phyloP scores from a whole-genome alignment of 1,140 invertebrate genomes.

The Drosophila pallidifrons region DNA sequence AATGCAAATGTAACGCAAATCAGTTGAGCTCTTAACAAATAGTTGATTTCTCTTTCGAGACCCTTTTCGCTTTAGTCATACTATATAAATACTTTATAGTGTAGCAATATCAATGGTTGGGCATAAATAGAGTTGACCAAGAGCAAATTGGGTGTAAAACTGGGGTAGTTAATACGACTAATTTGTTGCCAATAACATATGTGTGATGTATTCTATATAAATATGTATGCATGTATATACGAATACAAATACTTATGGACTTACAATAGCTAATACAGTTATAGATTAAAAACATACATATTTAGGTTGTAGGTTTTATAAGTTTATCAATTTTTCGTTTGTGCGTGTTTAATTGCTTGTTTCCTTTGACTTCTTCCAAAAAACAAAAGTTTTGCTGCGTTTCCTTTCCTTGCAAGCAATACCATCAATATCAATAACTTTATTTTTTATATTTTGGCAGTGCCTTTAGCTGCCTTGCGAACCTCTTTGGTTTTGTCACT shows the following conservation, averaged over 20 bases:
- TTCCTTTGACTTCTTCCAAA: conserved; percentile 9
- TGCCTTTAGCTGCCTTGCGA: conserved; percentile 46
- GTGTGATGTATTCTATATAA: conserved; percentile 28
- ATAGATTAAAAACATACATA: conserved; percentile 70
- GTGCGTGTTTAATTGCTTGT: conserved; percentile 59
- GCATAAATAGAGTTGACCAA: conserved; percentile 55
- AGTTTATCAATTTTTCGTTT: conserved; percentile 40
- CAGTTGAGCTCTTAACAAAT: conserved; percentile 23
- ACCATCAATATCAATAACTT: conserved; percentile 20
- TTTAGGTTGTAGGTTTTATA: conserved; percentile 17
- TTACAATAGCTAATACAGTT: conserved; percentile 51
- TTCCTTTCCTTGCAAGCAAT: conserved; percentile 3
- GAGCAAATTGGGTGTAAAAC: conserved; percentile 48
- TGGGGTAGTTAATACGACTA: conserved; percentile 48
- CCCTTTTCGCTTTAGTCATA: too few relatives aligned
- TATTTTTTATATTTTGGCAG: conserved; percentile 7
- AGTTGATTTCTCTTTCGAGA: conserved; percentile 12
- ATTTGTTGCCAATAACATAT: conserved; percentile 69
- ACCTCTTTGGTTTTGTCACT: conserved; percentile 70
- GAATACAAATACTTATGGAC: conserved; percentile 56
- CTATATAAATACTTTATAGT: conserved; percentile 10
- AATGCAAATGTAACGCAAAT: conserved; percentile 47
- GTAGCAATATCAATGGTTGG: conserved; percentile 34
- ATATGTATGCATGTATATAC: conserved; percentile 37
- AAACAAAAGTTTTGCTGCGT: conserved; percentile 10